These are phyloP conservation scores for Geotrupes spiniger DNA, from an alignment of 2,888 invertebrate genomes.

Conservation along the genomic window DNA sequence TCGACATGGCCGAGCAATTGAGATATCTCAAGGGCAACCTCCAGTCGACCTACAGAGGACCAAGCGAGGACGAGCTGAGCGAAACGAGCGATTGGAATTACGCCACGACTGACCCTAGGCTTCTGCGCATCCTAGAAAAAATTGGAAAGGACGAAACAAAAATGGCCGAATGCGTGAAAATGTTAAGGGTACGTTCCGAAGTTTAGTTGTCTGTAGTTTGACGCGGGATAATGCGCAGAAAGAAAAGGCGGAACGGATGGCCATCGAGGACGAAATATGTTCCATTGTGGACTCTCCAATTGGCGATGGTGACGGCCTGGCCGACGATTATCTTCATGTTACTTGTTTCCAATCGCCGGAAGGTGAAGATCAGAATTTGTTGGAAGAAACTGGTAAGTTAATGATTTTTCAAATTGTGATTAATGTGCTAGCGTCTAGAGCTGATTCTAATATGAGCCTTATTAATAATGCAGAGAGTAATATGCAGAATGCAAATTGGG, in stretches of 20 bases:
- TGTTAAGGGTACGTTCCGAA: conserved; percentile 5
- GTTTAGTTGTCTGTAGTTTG: neutral
- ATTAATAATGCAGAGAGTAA: no score
- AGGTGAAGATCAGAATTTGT: no score
- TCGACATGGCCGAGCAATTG: conserved; percentile 31
- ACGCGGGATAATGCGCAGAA: conserved; percentile 1
- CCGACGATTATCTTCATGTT: no score
- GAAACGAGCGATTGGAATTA: conserved; percentile 4
- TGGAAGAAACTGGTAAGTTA: no score
- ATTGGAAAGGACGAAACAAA: conserved; percentile 9
- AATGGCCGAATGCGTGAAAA: conserved; percentile 8
- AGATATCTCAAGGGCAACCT: conserved; percentile 22
- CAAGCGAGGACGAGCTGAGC: conserved; percentile 2
- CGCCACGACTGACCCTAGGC: neutral
- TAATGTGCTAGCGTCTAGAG: no score
- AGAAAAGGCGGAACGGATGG: conserved; percentile 8
- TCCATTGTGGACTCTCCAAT: no score
- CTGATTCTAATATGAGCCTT: no score
- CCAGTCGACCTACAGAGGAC: neutral
- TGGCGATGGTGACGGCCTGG: no score
- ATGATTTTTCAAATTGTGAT: neutral
- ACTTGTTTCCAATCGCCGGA: no score
- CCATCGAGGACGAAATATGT: conserved; percentile 9
- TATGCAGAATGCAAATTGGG: no score
- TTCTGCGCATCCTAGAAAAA: neutral